Evolutionary conservation across 2,113 vertebrate genomes (phyloP).

Genomic region (Macaca mulatta): DNA sequence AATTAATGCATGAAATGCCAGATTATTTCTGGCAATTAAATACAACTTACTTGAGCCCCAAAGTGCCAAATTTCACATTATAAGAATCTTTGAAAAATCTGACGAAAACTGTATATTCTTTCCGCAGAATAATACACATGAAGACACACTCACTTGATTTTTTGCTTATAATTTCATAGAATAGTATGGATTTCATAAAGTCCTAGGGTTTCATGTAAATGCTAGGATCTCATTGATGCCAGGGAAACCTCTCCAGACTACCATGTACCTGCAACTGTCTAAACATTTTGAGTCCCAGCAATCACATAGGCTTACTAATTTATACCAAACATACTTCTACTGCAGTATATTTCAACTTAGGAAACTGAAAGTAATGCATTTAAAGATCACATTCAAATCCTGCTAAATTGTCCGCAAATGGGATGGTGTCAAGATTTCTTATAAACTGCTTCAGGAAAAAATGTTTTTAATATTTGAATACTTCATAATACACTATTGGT

Average conservation of each 20-base stretch:
- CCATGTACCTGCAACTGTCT: neutral
- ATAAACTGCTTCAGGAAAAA: neutral
- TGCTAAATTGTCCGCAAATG: neutral
- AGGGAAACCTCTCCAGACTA: neutral
- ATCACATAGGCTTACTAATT: neutral
- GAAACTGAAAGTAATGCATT: neutral
- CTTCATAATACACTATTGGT: slow-evolving; percentile 36
- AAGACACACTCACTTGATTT: neutral
- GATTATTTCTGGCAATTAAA: neutral
- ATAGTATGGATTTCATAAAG: neutral
- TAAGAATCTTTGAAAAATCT: neutral
- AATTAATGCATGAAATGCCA: neutral
- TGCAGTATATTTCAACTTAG: neutral
- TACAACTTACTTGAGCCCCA: neutral
- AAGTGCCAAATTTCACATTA: neutral
- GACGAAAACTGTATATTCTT: neutral
- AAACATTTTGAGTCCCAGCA: neutral
- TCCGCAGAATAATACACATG: neutral
- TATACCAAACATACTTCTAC: neutral
- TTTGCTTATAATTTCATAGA: neutral
- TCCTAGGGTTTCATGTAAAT: neutral
- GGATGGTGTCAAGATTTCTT: neutral
- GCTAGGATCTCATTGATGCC: neutral
- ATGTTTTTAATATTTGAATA: slow-evolving; percentile 16
- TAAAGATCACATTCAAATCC: neutral